Conservation (phyloP, 2,113 vertebrate genomes). For the Empidonax traillii region DNA sequence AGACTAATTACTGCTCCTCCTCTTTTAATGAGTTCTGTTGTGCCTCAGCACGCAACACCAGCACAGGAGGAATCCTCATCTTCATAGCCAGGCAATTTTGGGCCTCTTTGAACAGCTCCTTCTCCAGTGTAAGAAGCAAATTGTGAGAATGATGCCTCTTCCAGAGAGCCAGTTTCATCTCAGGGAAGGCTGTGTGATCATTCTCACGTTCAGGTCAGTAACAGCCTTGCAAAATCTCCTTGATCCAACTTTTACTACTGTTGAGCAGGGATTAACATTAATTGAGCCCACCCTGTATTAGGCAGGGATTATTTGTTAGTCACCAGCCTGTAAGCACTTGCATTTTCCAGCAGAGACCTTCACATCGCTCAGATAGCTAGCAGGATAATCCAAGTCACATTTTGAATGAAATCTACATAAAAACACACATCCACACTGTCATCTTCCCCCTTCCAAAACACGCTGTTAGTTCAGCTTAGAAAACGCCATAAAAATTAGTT, state of each 20-base stretch:
- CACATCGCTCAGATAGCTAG: background rate
- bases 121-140: background rate
- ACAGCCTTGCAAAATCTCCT: background rate
- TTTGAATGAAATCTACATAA: background rate
- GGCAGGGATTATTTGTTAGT: conserved; percentile 37
- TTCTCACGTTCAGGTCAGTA: background rate
- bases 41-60: background rate
- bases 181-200: background rate
- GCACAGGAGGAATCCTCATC: background rate
- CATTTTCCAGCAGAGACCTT: conserved; percentile 23
- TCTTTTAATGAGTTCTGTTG: background rate
- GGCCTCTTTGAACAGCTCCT: background rate
- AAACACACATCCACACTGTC: background rate
- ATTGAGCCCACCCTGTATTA: conserved; percentile 10
- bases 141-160: background rate
- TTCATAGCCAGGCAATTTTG: background rate
- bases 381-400: conserved; percentile 32
- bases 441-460: background rate
- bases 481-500: background rate
- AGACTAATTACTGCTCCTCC: background rate
- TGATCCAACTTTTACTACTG: conserved; percentile 50
- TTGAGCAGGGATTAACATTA: conserved; percentile 48
- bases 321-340: background rate
- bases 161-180: background rate
- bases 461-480: background rate